These are phyloP conservation scores for Uromys caudimaculatus DNA, from an alignment of 2,797 vertebrate genomes.

Conservation along the genomic window DNA sequence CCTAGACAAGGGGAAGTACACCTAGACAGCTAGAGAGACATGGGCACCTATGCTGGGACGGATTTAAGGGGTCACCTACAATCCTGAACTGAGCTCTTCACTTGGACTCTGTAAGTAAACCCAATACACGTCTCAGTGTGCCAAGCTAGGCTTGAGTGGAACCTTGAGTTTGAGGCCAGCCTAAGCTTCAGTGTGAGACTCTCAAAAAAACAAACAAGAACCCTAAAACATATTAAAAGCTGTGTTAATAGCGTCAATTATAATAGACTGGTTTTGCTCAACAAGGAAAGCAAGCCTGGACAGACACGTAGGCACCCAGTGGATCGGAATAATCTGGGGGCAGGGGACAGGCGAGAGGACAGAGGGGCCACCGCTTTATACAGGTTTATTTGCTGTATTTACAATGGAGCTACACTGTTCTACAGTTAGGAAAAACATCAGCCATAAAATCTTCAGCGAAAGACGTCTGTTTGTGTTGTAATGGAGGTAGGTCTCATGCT, in stretches of 20 bases:
- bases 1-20: neutral
- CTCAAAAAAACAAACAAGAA: neutral
- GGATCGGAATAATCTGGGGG: neutral
- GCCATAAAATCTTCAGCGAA: neutral
- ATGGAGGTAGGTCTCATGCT: neutral
- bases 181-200: neutral
- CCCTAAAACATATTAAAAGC: neutral
- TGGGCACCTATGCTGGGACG: too few relatives aligned
- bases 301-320: too few relatives aligned
- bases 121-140: neutral
- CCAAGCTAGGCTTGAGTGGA: neutral
- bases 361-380: neutral
- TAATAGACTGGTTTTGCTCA: neutral
- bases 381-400: neutral
- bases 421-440: neutral
- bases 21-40: neutral
- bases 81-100: neutral
- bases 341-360: too few relatives aligned
- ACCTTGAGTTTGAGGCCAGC: neutral
- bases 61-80: neutral
- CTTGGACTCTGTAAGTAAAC: neutral
- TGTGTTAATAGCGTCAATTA: accelerated
- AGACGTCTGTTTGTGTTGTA: neutral
- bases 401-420: neutral
- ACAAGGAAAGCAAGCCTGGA: neutral